Evolutionary conservation across 2,888 invertebrate species (phyloP), one percentile per base, ranked within the genome.

Genomic region (Idaea aversata): DNA sequence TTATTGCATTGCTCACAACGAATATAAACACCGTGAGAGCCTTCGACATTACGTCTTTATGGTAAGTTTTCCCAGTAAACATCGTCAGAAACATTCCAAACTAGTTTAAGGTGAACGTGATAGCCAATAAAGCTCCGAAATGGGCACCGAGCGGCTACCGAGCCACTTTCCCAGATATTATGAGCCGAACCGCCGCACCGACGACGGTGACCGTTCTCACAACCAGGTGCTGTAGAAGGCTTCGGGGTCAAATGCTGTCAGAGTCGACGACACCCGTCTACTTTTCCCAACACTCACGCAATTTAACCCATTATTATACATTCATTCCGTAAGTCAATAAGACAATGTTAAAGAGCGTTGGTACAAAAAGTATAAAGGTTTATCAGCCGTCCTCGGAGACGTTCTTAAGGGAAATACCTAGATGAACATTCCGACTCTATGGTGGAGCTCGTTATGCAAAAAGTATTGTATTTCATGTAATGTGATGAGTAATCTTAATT

Each of bases 41-140:
- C 81, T 69, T 70, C 76, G 70, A 77, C 80, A 82, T 86, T 84
- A 85, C 77, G 71, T 63, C 60, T 69, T 63, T 77, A 76, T 71
- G 57, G 63, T 64, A 68, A 67, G 57, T 71, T 70, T 73, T 70
- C 72, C 74, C 74, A 72, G 77, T 81, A 81, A 83, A 81, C 79
- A 80, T 80, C 84, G 88, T 84, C 86, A 85, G 79, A 83, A 75
- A 81, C 85, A 86, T 90, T 88, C 80, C 74, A 90, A 90, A 91
- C 91, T 87, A 86, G 91, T 91, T 90, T 88, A 82, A 85, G 83
- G 85, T 84, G 81, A 81, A 82, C 84, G 75, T 89, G 88, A 90
- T 89, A 88, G 90, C 84, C 86, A 88, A 90, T 91, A 91, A 91
- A 85, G 85, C 83, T 79, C 80, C 78, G 79, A 84, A 90, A 90